Base-by-base conservation (phyloP, 2,888 invertebrate genomes). In the Ormyrus pomaceus region DNA sequence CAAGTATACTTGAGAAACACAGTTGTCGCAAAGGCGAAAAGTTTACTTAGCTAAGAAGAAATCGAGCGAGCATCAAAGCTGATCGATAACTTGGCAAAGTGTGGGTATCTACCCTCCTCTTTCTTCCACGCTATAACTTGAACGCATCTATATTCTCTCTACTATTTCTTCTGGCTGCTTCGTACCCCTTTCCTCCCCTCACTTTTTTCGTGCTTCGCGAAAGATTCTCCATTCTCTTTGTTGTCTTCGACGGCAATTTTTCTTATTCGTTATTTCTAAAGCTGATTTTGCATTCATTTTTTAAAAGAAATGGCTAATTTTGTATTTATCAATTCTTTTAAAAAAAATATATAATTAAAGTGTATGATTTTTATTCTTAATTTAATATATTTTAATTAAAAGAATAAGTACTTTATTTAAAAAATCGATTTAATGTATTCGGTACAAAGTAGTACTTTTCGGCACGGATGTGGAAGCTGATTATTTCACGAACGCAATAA, bases 61-160 rank as follows among this genome's bases (percentile, higher is more conserved):
- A 68, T 56, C 46, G 46, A 68, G 68, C 55, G 55, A 68, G 45
- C 55, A 55, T 56, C 46, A 45, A 13, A n/a, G 13, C 45, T 34
- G 68, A 56, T 68, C 68, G 45, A 68, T 56, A 68, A 68, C 56
- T 56, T 45, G n/a, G 56, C 55, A 55, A 68, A 68, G 45, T 56
- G 50, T 19, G 6, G 1, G 6, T 7, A 11, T n/a, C 4, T 48
- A 50, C 13, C 45, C 50, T 64, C 46, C 48, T 48, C 48, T 46
- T 68, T 19, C 34, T 34, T 11, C 11, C 11, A 11, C 34, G 34
- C 53, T 45, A 68, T 68, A 68, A 68, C 66, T 53, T 55, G 0
- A 68, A 68, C 66, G 45, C 53, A n/a, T 53, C 66, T 34, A 34
- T 34, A 34, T 34, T 34, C 34, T 51, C 19, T 53, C 11, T 46